Percentiles rank a stretch among this genome's conserved stretches.
These are phyloP conservation scores for Geophilus truncorum DNA, from an alignment of 2,888 invertebrate genomes.

Conservation along the genomic window DNA sequence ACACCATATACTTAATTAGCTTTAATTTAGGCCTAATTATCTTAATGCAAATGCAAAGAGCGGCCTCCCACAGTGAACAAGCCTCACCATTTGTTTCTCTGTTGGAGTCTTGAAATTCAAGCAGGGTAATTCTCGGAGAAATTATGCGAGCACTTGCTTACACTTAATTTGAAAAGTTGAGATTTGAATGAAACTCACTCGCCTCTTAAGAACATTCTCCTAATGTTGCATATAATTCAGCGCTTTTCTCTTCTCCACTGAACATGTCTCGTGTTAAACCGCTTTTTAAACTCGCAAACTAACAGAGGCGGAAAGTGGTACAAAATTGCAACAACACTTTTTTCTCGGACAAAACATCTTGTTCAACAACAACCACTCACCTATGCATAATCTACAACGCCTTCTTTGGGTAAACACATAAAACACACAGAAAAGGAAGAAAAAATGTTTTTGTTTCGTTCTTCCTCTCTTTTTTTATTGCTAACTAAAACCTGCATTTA, in stretches of 20 bases:
- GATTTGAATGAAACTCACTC: slow-evolving; percentile 11
- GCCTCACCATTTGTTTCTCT: slow-evolving; percentile 27
- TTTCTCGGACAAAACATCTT: slow-evolving; percentile 10
- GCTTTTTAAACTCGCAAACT: not conserved
- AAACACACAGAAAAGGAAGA: not conserved
- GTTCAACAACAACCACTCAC: slow-evolving; percentile 17
- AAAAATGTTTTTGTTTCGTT: not conserved
- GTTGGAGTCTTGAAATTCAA: slow-evolving; percentile 22
- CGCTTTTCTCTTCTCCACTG: slow-evolving; percentile 27
- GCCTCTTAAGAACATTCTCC: slow-evolving; percentile 18
- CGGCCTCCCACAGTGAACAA: slow-evolving; percentile 25
- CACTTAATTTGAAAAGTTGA: slow-evolving; percentile 20
- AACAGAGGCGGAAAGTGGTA: not conserved
- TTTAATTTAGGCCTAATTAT: slow-evolving; percentile 27
- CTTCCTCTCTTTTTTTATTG: not conserved
- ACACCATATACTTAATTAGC: slow-evolving; percentile 27
- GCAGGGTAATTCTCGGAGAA: slow-evolving; percentile 14
- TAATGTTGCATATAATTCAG: slow-evolving; percentile 17
- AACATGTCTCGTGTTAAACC: slow-evolving; percentile 1
- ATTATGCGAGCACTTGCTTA: slow-evolving; percentile 27
- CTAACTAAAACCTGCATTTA: not conserved
- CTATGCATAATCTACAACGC: not conserved
- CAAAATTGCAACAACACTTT: slow-evolving; percentile 12
- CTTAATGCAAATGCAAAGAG: slow-evolving; percentile 27
- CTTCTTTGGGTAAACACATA: not conserved